phyloP scores from a whole-genome alignment of 2,113 vertebrate species.

The Centropus bengalensis region DNA sequence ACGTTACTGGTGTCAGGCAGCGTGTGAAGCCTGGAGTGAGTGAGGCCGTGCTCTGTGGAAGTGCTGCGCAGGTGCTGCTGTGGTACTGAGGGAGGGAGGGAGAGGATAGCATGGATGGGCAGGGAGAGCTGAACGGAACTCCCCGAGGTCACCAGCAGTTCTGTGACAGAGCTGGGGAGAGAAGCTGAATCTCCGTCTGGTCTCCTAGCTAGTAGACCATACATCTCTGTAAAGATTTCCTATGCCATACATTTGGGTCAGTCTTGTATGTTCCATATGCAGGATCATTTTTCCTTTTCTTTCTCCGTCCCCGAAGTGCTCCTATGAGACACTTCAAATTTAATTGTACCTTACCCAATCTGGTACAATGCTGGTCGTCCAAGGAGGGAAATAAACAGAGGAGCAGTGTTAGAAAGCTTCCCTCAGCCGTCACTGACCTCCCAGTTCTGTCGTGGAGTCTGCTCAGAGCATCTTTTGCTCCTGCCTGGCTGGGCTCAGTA shows the following conservation, averaged over 20 bases:
- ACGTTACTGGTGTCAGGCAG: not conserved
- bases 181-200: not conserved
- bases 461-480: not conserved
- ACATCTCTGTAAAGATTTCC: not conserved
- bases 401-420: not conserved
- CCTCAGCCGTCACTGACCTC: not conserved
- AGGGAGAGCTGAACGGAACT: not conserved
- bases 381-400: not conserved
- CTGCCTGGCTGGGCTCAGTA: not conserved
- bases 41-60: rapidly evolving
- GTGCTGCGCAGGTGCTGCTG: rapidly evolving
- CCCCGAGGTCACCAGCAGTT: not conserved
- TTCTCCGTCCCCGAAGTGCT: not conserved
- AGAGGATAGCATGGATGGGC: not conserved
- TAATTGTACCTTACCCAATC: not conserved
- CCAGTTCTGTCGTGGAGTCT: not conserved
- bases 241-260: not conserved
- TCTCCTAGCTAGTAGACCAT: not conserved
- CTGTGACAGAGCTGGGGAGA: not conserved
- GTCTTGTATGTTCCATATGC: not conserved
- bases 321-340: not conserved
- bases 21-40: not conserved
- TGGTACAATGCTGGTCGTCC: not conserved
- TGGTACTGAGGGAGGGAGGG: not conserved
- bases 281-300: not conserved